Conservation (phyloP, 1,140 invertebrate genomes). For the Dendrolimus punctatus region DNA sequence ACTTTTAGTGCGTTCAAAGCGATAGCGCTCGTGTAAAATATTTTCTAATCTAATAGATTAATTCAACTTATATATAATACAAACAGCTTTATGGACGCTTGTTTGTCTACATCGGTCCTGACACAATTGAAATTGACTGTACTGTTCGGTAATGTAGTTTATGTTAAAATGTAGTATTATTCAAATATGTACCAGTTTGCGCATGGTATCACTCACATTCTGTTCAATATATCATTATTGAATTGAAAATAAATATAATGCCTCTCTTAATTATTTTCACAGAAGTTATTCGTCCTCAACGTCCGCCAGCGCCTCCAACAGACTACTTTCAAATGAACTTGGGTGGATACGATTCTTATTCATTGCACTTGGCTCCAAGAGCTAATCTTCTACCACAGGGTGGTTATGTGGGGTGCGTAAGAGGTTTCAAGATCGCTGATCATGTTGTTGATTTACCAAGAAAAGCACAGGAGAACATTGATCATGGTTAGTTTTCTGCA, state of each 20-base stretch:
- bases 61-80: no score
- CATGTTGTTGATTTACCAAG: constrained; percentile 83
- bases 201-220: no score
- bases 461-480: constrained; percentile 80
- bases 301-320: constrained; percentile 85
- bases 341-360: constrained; percentile 86
- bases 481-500: constrained; percentile 73
- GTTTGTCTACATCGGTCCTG: no score
- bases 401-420: constrained; percentile 89
- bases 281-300: constrained; percentile 89
- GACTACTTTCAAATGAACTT: constrained; percentile 92
- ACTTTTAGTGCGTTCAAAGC: no score
- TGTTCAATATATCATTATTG: neutral
- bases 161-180: no score
- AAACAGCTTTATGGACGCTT: no score
- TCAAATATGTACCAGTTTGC: no score
- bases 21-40: no score
- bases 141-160: no score
- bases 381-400: constrained; percentile 74
- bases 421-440: constrained; percentile 89
- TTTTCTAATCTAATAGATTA: no score
- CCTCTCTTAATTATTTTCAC: constrained; percentile 22
- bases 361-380: constrained; percentile 76
- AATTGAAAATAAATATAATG: constrained; percentile 5
- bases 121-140: no score